Evolutionary conservation across 2,113 vertebrate genomes (phyloP).

Genomic region (Mustelus asterias): DNA sequence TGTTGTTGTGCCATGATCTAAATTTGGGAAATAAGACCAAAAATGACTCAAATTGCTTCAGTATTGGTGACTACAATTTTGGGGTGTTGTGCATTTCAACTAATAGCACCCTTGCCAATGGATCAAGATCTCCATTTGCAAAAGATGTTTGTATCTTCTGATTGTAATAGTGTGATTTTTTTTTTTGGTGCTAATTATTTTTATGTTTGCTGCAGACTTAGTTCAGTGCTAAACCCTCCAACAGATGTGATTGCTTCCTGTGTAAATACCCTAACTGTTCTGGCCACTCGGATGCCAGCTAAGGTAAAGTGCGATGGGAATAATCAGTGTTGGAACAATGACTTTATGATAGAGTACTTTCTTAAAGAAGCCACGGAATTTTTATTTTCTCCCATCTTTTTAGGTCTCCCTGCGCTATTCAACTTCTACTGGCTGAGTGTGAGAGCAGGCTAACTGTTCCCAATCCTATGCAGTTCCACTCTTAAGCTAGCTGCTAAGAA

Average conservation of each 20-base stretch:
- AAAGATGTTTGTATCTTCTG: not conserved
- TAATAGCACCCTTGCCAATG: not conserved
- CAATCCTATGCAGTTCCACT: slow-evolving; percentile 25
- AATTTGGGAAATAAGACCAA: not conserved
- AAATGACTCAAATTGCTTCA: not conserved
- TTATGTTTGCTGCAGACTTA: slow-evolving; percentile 61
- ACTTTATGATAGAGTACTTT: not conserved
- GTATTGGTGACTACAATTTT: not conserved
- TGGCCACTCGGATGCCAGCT: slow-evolving; percentile 83
- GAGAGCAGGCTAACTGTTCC: slow-evolving; percentile 25
- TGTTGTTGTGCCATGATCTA: not conserved
- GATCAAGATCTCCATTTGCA: not conserved
- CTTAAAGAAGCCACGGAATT: slow-evolving; percentile 17
- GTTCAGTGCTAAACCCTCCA: slow-evolving; percentile 84
- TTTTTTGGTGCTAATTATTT: not conserved
- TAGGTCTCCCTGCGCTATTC: not conserved
- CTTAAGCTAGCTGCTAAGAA: not conserved
- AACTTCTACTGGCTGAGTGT: slow-evolving; percentile 9
- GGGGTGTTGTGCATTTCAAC: not conserved
- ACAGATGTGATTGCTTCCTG: slow-evolving; percentile 93
- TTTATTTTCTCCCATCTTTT: slow-evolving; percentile 34
- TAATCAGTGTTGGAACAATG: not conserved
- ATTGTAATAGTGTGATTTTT: not conserved
- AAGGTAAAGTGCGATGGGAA: slow-evolving; percentile 63
- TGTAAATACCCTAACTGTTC: slow-evolving; percentile 83